These are phyloP conservation scores for Stratiomys singularior DNA, from an alignment of 2,888 invertebrate genomes.

Conservation along the genomic window DNA sequence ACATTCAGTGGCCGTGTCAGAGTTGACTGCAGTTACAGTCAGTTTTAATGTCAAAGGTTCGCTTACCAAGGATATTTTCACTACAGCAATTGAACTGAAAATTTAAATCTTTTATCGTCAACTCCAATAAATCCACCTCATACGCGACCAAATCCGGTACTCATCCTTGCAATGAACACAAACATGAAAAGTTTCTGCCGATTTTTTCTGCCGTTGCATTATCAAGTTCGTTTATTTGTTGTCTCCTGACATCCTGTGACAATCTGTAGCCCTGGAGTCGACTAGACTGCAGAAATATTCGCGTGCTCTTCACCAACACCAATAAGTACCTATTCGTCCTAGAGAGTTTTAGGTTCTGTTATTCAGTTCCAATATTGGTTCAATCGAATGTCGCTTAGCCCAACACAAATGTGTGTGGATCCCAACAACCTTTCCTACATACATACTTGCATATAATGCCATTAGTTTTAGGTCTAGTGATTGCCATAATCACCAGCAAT, in stretches of 20 bases:
- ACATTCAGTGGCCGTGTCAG: too few relatives aligned
- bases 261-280: not conserved
- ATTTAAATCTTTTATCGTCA: not conserved
- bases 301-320: not conserved
- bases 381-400: constrained; percentile 5
- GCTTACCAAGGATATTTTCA: not conserved
- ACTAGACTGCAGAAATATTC: constrained; percentile 1
- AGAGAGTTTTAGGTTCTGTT: too few relatives aligned
- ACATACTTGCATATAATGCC: constrained; percentile 9
- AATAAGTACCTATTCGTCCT: not conserved
- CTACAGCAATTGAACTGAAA: not conserved
- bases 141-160: too few relatives aligned
- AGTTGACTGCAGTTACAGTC: too few relatives aligned
- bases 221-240: constrained; percentile 28
- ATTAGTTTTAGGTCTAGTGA: constrained; percentile 44
- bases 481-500: constrained; percentile 31
- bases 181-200: not conserved
- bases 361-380: not conserved
- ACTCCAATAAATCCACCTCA: too few relatives aligned
- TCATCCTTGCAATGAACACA: constrained; percentile 12
- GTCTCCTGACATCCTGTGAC: constrained; percentile 15
- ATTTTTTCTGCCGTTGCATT: not conserved
- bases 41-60: too few relatives aligned
- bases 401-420: not conserved
- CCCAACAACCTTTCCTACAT: not conserved